Conservation (phyloP, 1,140 invertebrate species). For the Apolygus lucorum region DNA sequence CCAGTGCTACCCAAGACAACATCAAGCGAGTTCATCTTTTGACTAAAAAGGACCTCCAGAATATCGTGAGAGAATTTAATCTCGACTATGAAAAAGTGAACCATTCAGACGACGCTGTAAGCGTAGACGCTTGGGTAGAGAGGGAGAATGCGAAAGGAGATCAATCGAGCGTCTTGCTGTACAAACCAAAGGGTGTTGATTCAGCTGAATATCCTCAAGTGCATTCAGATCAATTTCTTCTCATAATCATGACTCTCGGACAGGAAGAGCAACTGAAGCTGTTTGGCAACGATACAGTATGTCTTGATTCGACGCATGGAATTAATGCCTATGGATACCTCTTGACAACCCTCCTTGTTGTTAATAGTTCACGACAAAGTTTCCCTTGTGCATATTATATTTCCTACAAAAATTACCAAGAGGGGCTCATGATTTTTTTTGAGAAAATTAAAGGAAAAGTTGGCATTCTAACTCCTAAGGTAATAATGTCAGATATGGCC, state of each 20-base stretch:
- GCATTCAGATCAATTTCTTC: conserved; percentile 10
- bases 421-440: conserved; percentile 13
- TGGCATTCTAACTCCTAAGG: background rate
- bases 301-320: conserved; percentile 19
- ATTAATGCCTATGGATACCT: conserved; percentile 20
- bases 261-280: conserved; percentile 19
- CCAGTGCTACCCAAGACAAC: background rate
- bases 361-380: conserved; percentile 25
- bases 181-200: conserved; percentile 16
- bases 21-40: background rate
- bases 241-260: conserved; percentile 22
- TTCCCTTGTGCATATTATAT: conserved; percentile 26
- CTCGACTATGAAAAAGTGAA: background rate
- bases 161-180: conserved; percentile 7
- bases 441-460: background rate
- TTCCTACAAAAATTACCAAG: conserved; percentile 10
- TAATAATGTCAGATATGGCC: background rate
- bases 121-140: conserved; percentile 12
- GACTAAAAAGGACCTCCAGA: background rate
- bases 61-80: background rate
- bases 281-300: conserved; percentile 20
- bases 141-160: background rate
- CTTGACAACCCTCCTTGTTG: conserved; percentile 20
- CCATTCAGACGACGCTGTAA: conserved; percentile 5
- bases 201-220: background rate